Conservation (phyloP, 2,113 vertebrate species). For the Parotia lawesii region DNA sequence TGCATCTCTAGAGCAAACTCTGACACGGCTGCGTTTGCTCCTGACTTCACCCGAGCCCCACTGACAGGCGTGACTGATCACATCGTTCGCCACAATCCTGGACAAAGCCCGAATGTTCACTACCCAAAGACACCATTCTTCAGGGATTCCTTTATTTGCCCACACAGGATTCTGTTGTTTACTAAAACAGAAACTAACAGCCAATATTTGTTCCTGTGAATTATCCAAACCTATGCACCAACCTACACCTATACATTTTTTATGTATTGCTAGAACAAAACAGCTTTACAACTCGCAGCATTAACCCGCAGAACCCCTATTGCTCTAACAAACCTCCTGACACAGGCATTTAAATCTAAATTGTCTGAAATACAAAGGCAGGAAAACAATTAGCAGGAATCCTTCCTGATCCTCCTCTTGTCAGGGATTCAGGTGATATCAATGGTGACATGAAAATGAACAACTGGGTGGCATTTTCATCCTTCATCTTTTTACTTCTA, state of each 20-base stretch:
- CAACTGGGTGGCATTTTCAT: neutral
- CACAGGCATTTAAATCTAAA: neutral
- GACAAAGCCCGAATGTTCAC: constrained; percentile 67
- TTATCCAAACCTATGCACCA: neutral
- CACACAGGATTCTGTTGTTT: constrained; percentile 29
- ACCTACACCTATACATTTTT: neutral
- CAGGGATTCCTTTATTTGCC: constrained; percentile 36
- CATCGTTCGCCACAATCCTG: neutral
- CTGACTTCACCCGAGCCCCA: neutral
- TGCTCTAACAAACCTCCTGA: neutral
- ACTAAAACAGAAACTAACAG: neutral
- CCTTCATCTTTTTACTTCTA: neutral
- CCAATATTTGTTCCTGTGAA: neutral
- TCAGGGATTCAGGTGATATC: neutral
- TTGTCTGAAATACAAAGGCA: neutral
- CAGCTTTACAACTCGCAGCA: neutral
- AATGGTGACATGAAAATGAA: neutral
- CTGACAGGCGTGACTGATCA: constrained; percentile 46
- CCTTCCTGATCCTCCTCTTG: neutral
- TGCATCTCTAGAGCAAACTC: neutral
- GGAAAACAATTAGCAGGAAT: constrained; percentile 10
- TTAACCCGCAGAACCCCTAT: neutral
- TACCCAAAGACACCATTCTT: constrained; percentile 50
- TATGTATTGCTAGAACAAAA: neutral
- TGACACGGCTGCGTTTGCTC: neutral